Base-by-base conservation (phyloP, 1,140 invertebrate genomes). In the Zaprionus nigranus region DNA sequence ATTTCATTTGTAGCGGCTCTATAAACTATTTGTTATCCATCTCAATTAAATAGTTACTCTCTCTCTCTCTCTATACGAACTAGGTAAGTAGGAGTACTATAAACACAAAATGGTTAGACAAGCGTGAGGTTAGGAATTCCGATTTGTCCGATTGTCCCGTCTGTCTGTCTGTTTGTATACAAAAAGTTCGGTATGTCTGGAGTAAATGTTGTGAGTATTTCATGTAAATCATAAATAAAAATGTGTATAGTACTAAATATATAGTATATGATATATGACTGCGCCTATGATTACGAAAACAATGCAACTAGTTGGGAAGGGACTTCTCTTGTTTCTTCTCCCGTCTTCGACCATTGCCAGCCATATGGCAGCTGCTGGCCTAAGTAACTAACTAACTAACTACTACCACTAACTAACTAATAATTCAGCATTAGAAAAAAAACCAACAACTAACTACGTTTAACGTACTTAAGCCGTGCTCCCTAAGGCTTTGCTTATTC, bases 391-490 rank as follows among this genome's bases (percentile, higher is more conserved):
- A 68, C 38, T 64, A 57, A 63, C 53, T 43, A 46, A 46, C 40
- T 46, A 46, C n/a, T n/a, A n/a, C n/a, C n/a, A 63, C 53, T 43
- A 46, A 46, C 40, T 46, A 46, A 56, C 28, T 59, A 58, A 66
- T 65, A 51, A 28, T 76, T 72, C 66, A 66, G 74, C 51, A 68
- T 64, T 53, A 53, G 49, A 59, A 62, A 60, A 36, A 43, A 72
- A 61, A 79, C 38, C 72, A 75, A 79, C 54, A 78, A 77, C 74
- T 72, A 83, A 69, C 74, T 84, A 84, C 78, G 78, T 84, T 84
- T 80, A 83, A 82, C 81, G 81, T 80, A 83, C 81, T 77, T 80
- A 84, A 83, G 82, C 82, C 81, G 75, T 68, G 81, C 73, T 83
- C 73, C 73, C 66, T 65, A 84, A 84, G 82, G 78, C 82, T 75